Evolutionary conservation across 2,113 vertebrate species (phyloP).

Genomic region (Anas platyrhynchos): DNA sequence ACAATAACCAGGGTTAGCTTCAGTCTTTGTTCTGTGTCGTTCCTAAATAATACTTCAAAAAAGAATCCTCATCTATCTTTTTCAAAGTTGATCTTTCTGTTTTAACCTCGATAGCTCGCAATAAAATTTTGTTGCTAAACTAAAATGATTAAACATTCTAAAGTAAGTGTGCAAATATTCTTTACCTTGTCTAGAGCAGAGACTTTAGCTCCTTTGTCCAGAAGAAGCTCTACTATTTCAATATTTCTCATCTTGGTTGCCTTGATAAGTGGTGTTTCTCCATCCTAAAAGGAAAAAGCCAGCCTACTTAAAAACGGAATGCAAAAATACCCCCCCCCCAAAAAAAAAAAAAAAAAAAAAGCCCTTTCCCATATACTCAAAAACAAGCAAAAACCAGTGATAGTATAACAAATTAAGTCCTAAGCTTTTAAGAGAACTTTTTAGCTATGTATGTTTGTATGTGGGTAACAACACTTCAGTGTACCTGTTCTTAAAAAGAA

Average conservation of each 20-base stretch:
- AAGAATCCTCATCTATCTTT: not conserved
- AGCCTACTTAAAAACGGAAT: not conserved
- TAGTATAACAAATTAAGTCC: not conserved
- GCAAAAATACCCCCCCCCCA: not conserved
- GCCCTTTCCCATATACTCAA: not conserved
- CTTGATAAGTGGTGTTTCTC: slow-evolving; percentile 96
- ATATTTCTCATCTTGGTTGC: slow-evolving; percentile 99
- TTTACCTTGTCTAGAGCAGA: slow-evolving; percentile 95
- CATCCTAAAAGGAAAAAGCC: slow-evolving; percentile 81
- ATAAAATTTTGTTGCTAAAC: not conserved
- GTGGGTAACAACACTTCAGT: not conserved
- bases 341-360: not conserved
- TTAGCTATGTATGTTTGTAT: not conserved
- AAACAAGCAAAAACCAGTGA: not conserved
- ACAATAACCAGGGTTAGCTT: too few species aligned
- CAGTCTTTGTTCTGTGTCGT: too few species aligned
- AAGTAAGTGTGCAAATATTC: not conserved
- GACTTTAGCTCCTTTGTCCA: slow-evolving; percentile 97
- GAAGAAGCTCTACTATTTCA: slow-evolving; percentile 94
- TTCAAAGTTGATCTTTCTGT: not conserved
- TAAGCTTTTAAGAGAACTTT: not conserved
- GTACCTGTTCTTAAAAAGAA: not conserved
- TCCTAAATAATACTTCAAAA: too few species aligned
- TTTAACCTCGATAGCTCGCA: not conserved
- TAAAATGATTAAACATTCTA: not conserved